phyloP scores from a whole-genome alignment of 1,140 invertebrate genomes.

The Drosophila repleta region DNA sequence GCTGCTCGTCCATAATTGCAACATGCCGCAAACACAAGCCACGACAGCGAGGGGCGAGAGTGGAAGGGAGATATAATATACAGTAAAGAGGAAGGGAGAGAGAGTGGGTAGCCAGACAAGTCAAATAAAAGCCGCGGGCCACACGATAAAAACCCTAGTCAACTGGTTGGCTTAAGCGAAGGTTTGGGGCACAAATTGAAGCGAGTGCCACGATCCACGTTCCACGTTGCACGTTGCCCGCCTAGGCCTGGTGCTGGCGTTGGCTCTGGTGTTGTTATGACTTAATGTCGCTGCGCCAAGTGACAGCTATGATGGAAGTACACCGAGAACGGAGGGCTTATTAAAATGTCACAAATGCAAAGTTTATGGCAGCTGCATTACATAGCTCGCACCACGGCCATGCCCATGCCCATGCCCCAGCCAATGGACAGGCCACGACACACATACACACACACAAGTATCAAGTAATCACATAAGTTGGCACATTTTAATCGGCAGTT shows the following conservation, averaged over 20 bases:
- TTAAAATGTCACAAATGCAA: constrained; percentile 74
- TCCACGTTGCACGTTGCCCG: constrained; percentile 9
- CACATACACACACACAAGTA: too few species aligned
- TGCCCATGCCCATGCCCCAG: neutral
- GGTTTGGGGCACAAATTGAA: constrained; percentile 38
- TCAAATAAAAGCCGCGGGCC: constrained; percentile 72
- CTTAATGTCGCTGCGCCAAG: constrained; percentile 69
- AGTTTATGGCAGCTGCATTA: constrained; percentile 77
- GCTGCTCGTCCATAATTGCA: constrained; percentile 77
- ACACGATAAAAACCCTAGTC: constrained; percentile 46
- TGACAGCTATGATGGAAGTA: constrained; percentile 63
- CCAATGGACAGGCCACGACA: neutral
- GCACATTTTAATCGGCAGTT: neutral
- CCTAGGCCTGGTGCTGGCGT: too few species aligned
- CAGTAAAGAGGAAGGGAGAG: neutral
- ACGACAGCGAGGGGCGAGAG: constrained; percentile 7
- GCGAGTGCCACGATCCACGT: constrained; percentile 17
- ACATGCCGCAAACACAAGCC: constrained; percentile 66
- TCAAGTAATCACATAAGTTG: neutral
- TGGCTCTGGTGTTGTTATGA: constrained; percentile 65
- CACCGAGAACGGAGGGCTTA: constrained; percentile 48
- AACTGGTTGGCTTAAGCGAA: constrained; percentile 7
- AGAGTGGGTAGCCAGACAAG: constrained; percentile 49
- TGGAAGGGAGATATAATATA: neutral
- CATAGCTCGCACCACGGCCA: neutral